Conservation (phyloP, 2,888 invertebrate species). For the Salticus scenicus region DNA sequence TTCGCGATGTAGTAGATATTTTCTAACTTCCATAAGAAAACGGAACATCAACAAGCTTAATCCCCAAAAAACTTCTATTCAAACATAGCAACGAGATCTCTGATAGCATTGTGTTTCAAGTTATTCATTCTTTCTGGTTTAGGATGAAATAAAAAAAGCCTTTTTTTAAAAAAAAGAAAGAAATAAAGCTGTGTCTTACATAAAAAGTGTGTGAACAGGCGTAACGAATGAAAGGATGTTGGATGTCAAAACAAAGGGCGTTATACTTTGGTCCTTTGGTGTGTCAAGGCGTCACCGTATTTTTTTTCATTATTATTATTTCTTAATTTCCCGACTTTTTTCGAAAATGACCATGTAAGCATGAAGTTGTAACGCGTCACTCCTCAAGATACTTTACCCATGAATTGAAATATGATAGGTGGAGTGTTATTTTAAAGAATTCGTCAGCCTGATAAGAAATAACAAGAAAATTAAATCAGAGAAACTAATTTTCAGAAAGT, state of each 20-base stretch:
- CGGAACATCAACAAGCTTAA: neutral
- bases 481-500: too few species aligned
- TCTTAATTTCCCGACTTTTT: constrained; percentile 24
- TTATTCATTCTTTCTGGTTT: constrained; percentile 18
- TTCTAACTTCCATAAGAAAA: too few species aligned
- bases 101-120: constrained; percentile 30
- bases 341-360: constrained; percentile 47
- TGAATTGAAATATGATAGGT: neutral
- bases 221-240: constrained; percentile 6
- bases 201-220: constrained; percentile 21
- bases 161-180: too few species aligned
- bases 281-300: constrained; percentile 20
- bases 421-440: neutral
- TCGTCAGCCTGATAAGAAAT: neutral
- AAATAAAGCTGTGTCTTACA: neutral
- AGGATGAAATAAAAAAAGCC: constrained; percentile 29
- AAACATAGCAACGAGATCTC: neutral
- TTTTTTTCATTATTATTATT: too few species aligned
- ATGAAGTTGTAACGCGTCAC: constrained; percentile 43
- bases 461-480: too few species aligned
- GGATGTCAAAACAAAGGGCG: constrained; percentile 29
- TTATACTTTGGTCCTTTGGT: constrained; percentile 25
- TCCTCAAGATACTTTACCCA: constrained; percentile 36
- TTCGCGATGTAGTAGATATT: too few species aligned
- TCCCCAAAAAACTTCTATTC: neutral